phyloP scores from a whole-genome alignment of 2,797 vertebrate species.

The Enoplosus armatus region DNA sequence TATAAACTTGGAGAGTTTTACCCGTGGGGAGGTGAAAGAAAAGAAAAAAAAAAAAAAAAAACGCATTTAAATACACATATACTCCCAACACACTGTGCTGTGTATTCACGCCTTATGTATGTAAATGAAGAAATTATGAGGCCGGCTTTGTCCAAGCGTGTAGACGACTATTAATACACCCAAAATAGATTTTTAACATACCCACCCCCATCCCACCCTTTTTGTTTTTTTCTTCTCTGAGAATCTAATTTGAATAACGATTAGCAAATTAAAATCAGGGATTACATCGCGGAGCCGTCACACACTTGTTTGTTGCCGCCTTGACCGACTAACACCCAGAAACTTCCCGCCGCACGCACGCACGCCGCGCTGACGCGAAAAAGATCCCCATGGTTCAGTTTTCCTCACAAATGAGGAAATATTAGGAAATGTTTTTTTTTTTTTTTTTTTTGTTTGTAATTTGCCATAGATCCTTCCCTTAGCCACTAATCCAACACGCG shows the following conservation, averaged over 20 bases:
- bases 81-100: background rate
- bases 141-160: slow-evolving; percentile 24
- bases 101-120: background rate
- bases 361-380: slow-evolving; percentile 55
- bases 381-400: slow-evolving; percentile 59
- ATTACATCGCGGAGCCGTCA: slow-evolving; percentile 65
- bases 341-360: slow-evolving; percentile 59
- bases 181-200: slow-evolving; percentile 37
- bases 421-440: slow-evolving; percentile 65
- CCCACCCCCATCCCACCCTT: too few species aligned
- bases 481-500: slow-evolving; percentile 78
- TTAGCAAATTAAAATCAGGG: slow-evolving; percentile 66
- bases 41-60: too few species aligned
- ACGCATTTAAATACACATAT: slow-evolving; percentile 10
- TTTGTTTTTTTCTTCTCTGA: slow-evolving; percentile 9
- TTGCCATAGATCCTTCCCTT: slow-evolving; percentile 68
- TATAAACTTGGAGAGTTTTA: slow-evolving; percentile 73
- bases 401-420: slow-evolving; percentile 66
- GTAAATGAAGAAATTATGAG: slow-evolving; percentile 17
- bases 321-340: slow-evolving; percentile 62
- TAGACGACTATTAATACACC: slow-evolving; percentile 21
- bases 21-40: slow-evolving; percentile 19
- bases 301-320: slow-evolving; percentile 61
- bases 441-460: too few species aligned
- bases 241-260: slow-evolving; percentile 63